Base-by-base conservation (phyloP, 1,140 invertebrate species). In the Potamilus streckersoni region DNA sequence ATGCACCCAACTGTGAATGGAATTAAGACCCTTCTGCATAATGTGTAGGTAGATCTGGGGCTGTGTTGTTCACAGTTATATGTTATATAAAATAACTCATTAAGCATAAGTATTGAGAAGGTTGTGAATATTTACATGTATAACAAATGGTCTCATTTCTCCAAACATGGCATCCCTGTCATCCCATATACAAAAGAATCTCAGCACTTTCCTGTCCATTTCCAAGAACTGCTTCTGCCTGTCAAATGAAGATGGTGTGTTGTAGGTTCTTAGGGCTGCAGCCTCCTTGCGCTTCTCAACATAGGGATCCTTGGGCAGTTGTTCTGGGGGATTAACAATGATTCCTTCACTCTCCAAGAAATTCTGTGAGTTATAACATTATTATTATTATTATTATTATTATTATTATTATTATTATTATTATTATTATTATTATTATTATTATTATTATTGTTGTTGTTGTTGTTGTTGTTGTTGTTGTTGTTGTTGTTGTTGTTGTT, bases 341-440 rank as follows among this genome's bases (percentile, higher is more conserved):
- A 97, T 91, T 12, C 96, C 96, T 90, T 96, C 95, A 84, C 95
- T 95, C 71, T 92, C 92, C 82, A 97, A 86, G 91, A 94, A 96
- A 89, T 96, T 93, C 93, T 94, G 85, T 15, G 20, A 27, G 49
- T 20, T 66, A 27, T 66, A 20, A 20, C 64, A 66, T 13, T 31
- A 66, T 20, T n/a, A 61, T 61, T 71, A 69, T 16, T 14, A 19
- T 27, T 71, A 16, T 60, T 38, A 16, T 38, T 38, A 38, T 38
- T 38, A 38, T 38, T 38, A 38, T 38, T 38, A 38, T 38, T 38
- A 38, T 38, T 38, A 38, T 38, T 38, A 38, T 38, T 23, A 23
- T 23, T 23, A 23, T 23, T 23, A 23, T 23, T 23, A 23, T 23
- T 23, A 23, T 23, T n/a, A n/a, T n/a, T n/a, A n/a, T n/a, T n/a